Conservation (phyloP, 92 coral and sea anemone genomes). For the Palythoa heliodiscus region DNA sequence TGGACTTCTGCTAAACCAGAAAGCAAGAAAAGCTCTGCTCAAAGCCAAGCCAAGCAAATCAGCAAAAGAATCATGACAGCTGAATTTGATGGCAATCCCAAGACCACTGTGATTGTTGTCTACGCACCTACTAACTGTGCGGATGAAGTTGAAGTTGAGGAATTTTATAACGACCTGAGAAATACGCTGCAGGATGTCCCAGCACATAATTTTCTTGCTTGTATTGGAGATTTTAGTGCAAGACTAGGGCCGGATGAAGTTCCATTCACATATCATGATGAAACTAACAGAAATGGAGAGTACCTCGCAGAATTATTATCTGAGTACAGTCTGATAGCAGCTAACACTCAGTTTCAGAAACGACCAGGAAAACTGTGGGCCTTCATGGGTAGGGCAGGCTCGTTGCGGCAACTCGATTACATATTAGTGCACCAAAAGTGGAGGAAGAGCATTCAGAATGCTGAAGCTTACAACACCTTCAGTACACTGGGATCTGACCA, state of each 20-base stretch:
- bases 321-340: slow-evolving; percentile 33
- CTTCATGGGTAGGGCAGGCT: slow-evolving; percentile 10
- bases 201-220: slow-evolving; percentile 48
- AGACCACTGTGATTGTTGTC: slow-evolving; percentile 32
- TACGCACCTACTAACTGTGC: slow-evolving; percentile 47
- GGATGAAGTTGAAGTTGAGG: slow-evolving; percentile 42
- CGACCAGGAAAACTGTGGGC: slow-evolving; percentile 56
- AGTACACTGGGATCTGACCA: no score
- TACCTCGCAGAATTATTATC: slow-evolving; percentile 26
- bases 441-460: slow-evolving; percentile 51
- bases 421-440: slow-evolving; percentile 50
- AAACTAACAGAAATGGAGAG: slow-evolving; percentile 53
- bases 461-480: slow-evolving; percentile 47
- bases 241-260: slow-evolving; percentile 26
- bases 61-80: slow-evolving; percentile 32
- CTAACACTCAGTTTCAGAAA: slow-evolving; percentile 48
- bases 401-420: slow-evolving; percentile 46
- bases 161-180: slow-evolving; percentile 31
- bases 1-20: slow-evolving; percentile 28
- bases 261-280: slow-evolving; percentile 38
- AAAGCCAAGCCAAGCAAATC: slow-evolving; percentile 28
- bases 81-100: no score
- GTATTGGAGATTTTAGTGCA: slow-evolving; percentile 6
- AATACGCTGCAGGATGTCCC: slow-evolving; percentile 35
- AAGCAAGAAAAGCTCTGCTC: slow-evolving; percentile 34